Percentiles rank a stretch among this genome's conserved stretches.
Conservation (phyloP, 1,140 invertebrate genomes). For the Sycophaga agraensis region DNA sequence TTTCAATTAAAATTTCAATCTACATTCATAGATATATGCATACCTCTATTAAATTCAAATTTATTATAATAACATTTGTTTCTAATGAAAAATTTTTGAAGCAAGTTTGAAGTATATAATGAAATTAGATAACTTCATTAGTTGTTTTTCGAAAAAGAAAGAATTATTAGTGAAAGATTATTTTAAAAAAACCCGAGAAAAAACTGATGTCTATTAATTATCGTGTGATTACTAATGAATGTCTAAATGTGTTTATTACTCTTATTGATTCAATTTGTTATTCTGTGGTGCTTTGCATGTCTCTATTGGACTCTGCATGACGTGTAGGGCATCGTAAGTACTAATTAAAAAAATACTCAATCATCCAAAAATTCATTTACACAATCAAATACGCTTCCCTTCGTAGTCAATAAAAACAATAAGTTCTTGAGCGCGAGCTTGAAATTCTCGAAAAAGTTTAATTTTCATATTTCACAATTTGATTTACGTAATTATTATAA, state of each 20-base stretch:
- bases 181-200: no score
- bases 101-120: no score
- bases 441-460: no score
- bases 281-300: conserved; percentile 57
- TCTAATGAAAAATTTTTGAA: no score
- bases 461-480: not conserved
- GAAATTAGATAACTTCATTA: no score
- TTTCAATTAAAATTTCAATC: no score
- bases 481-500: not conserved
- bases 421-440: not conserved
- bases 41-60: no score
- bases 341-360: conserved; percentile 38
- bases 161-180: no score
- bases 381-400: conserved; percentile 3
- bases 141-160: no score
- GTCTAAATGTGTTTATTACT: conserved; percentile 44
- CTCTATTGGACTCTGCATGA: conserved; percentile 57
- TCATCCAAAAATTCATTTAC: conserved; percentile 10
- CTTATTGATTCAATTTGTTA: conserved; percentile 52
- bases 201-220: not conserved
- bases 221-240: not conserved
- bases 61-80: no score
- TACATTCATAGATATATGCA: no score
- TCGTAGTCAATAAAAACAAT: not conserved
- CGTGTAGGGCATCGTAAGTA: conserved; percentile 57